Base-by-base conservation (phyloP, 2,797 vertebrate genomes). In the Hydrolagus colliei region DNA sequence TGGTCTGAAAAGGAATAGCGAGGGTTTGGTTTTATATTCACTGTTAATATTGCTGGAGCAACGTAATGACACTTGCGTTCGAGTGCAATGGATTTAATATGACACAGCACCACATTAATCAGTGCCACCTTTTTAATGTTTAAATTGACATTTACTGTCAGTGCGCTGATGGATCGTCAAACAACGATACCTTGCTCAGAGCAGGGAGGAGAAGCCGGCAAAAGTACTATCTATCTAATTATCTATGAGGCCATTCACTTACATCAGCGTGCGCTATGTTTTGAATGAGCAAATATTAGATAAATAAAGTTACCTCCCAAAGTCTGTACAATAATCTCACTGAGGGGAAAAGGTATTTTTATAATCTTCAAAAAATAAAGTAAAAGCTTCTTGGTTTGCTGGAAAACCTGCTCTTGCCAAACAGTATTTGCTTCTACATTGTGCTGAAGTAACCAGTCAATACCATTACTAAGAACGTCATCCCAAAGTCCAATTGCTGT, bases 1-100 rank as follows among this genome's bases (percentile, higher is more conserved):
- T 59, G 41, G 41, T 76, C 74, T 76, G 59, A 76, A 75, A 76
- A 76, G 74, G 74, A 76, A 76, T 52, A 76, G 6, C 14, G 11
- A 14, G n/a, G 7, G 16, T n/a, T 73, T 20, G 9, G 72, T n/a
- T n/a, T 73, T 18, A 73, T 72, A n/a, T 72, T 16, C 14, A n/a
- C 14, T 14, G 16, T 72, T 72, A 72, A 72, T 13, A 72, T 72
- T 72, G n/a, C n/a, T 72, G n/a, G 68, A 72, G n/a, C n/a, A 72
- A 72, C 14, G 61, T 59, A 62, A 63, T 79, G n/a, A 14, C 62
- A 59, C 27, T 63, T 79, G 59, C 20, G 62, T 63, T 27, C 27
- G 76, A 63, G 10, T 52, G 59, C 76, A 79, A 79, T 79, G 13
- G n/a, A 61, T 79, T 62, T 79, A 62, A n/a, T 63, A 18, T 14